Conservation (phyloP, 2,797 vertebrate species). For the Protonibea diacanthus region DNA sequence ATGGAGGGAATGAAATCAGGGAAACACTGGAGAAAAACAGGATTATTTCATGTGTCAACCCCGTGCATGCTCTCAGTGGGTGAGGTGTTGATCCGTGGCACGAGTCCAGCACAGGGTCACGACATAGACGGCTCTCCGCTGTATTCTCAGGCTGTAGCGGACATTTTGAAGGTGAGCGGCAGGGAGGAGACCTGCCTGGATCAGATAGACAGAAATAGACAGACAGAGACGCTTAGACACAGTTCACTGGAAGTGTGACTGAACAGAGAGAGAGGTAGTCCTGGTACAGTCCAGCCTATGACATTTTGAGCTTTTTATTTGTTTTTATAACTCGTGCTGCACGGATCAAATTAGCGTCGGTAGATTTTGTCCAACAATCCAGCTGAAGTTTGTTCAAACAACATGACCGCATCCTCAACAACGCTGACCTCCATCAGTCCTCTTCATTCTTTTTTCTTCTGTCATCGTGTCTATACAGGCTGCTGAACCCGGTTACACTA, state of each 20-base stretch:
- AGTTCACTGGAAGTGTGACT: background rate
- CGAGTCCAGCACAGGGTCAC: slow-evolving; percentile 55
- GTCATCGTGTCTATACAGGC: no score
- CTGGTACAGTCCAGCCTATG: background rate
- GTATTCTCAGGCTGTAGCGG: slow-evolving; percentile 26
- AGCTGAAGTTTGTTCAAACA: background rate
- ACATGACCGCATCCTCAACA: no score
- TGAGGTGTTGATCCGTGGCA: slow-evolving; percentile 31
- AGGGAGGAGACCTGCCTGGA: slow-evolving; percentile 36
- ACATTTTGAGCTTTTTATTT: background rate
- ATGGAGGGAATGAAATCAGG: rapidly evolving
- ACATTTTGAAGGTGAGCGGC: slow-evolving; percentile 67
- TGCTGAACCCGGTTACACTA: no score
- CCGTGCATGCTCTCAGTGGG: slow-evolving; percentile 14
- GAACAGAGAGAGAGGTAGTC: background rate
- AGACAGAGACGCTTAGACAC: slow-evolving; percentile 13
- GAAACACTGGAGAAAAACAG: background rate
- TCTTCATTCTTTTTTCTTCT: no score
- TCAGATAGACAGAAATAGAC: slow-evolving; percentile 17
- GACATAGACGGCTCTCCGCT: slow-evolving; percentile 32
- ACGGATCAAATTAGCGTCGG: no score
- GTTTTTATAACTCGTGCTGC: background rate
- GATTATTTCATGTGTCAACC: background rate
- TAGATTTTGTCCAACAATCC: no score
- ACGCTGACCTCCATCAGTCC: no score